Evolutionary conservation across 2,888 invertebrate genomes (phyloP).

Genomic region (Sinhomidia bicolor): DNA sequence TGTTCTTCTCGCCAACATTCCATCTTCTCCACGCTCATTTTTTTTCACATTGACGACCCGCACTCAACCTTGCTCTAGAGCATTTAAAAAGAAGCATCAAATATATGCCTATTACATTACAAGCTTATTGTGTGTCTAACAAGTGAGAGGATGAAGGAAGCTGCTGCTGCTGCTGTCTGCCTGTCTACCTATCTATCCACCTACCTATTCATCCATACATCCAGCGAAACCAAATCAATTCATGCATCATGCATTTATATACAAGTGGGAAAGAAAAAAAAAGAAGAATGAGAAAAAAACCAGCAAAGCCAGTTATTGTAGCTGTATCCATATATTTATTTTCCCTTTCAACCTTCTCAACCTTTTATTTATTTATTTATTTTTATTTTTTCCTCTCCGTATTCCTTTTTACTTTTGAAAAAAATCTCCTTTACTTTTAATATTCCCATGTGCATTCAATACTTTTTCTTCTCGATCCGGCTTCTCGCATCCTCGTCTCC

Average conservation of each 20-base stretch:
- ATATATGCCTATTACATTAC: too few relatives aligned
- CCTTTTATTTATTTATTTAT: slow-evolving; percentile 9
- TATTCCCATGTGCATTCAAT: slow-evolving; percentile 63
- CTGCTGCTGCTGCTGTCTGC: not conserved
- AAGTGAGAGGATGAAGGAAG: slow-evolving; percentile 2
- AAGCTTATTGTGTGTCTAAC: too few relatives aligned
- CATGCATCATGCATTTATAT: not conserved
- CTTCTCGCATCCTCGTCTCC: too few relatives aligned
- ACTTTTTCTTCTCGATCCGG: not conserved
- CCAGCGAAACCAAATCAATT: not conserved
- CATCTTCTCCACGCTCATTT: not conserved
- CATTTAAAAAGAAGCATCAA: slow-evolving; percentile 2
- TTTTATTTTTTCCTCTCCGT: not conserved
- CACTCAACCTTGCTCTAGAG: slow-evolving; percentile 35
- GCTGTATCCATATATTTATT: not conserved
- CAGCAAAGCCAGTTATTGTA: slow-evolving; percentile 28
- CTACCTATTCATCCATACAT: not conserved
- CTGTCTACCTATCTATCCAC: too few relatives aligned
- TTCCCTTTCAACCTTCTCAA: not conserved
- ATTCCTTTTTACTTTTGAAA: not conserved
- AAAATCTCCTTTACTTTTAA: slow-evolving; percentile 8
- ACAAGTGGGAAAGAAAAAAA: not conserved
- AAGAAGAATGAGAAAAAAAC: not conserved
- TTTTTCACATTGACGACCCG: not conserved
- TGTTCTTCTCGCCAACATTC: not conserved